Conservation (phyloP, 2,888 invertebrate genomes). For the Mesorhabditis sp. region DNA sequence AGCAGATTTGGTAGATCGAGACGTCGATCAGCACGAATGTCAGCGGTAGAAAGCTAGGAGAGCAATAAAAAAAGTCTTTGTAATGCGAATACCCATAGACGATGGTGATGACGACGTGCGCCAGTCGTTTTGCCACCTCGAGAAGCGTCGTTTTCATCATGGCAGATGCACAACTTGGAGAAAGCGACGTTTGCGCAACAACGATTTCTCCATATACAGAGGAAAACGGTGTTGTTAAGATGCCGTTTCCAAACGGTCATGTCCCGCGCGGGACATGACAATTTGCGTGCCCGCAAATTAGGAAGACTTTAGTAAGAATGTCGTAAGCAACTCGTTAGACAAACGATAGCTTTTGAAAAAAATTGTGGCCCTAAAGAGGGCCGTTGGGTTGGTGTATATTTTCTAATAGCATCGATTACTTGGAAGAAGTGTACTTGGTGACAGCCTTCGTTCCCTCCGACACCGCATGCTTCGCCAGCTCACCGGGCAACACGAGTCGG, state of each 20-base stretch:
- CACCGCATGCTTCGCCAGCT: slow-evolving; percentile 18
- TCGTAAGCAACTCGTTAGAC: no score
- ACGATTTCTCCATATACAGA: no score
- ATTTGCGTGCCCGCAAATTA: no score
- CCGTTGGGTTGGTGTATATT: slow-evolving; percentile 21
- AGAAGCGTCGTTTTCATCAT: background rate
- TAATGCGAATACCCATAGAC: background rate
- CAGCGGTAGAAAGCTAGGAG: background rate
- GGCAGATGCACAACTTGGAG: no score
- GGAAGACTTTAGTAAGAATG: no score
- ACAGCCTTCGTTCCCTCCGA: background rate
- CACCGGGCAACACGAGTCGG: slow-evolving; percentile 51
- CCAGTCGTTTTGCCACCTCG: background rate
- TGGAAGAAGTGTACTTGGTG: slow-evolving; percentile 31
- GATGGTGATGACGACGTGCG: background rate
- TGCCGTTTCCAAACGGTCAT: no score
- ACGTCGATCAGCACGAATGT: background rate
- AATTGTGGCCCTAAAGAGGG: slow-evolving; percentile 31
- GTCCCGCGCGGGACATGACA: no score
- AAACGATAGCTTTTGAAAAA: no score
- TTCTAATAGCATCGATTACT: slow-evolving; percentile 64
- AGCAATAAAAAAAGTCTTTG: no score
- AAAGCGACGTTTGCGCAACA: no score
- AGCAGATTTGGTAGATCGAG: background rate
- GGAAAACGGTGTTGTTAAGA: no score